phyloP scores from a whole-genome alignment of 2,113 vertebrate species.

The Oncorhynchus kisutch region DNA sequence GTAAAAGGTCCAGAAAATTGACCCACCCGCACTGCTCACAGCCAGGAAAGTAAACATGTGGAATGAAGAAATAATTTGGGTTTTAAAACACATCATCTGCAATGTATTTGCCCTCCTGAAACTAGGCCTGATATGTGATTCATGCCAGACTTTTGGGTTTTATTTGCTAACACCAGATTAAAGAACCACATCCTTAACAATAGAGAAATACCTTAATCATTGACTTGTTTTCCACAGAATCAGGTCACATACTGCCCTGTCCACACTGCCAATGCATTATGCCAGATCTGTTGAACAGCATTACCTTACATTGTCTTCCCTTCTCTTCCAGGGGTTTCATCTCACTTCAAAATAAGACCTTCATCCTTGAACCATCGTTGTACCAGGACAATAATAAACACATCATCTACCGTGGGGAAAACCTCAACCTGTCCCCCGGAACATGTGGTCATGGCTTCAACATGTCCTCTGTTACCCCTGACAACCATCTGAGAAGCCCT shows the following conservation, averaged over 20 bases:
- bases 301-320: not conserved
- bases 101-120: too few species aligned
- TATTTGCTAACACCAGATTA: too few species aligned
- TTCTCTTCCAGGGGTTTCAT: constrained; percentile 87
- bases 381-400: constrained; percentile 66
- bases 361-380: constrained; percentile 82
- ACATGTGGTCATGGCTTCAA: constrained; percentile 83
- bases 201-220: too few species aligned
- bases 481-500: constrained; percentile 43
- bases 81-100: too few species aligned
- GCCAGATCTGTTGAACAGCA: constrained; percentile 25
- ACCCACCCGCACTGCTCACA: too few species aligned
- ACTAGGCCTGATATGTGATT: too few species aligned
- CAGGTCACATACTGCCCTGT: constrained; percentile 72
- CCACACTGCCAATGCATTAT: constrained; percentile 28
- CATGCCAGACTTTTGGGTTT: too few species aligned
- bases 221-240: constrained; percentile 22
- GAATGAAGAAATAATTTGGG: too few species aligned
- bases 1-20: too few species aligned
- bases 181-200: too few species aligned
- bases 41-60: too few species aligned
- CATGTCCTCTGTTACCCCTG: constrained; percentile 52
- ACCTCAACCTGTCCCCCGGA: constrained; percentile 72
- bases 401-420: constrained; percentile 80
- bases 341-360: constrained; percentile 80